Evolutionary conservation across 2,797 vertebrate species (phyloP).

Genomic region (Danio tinwini): DNA sequence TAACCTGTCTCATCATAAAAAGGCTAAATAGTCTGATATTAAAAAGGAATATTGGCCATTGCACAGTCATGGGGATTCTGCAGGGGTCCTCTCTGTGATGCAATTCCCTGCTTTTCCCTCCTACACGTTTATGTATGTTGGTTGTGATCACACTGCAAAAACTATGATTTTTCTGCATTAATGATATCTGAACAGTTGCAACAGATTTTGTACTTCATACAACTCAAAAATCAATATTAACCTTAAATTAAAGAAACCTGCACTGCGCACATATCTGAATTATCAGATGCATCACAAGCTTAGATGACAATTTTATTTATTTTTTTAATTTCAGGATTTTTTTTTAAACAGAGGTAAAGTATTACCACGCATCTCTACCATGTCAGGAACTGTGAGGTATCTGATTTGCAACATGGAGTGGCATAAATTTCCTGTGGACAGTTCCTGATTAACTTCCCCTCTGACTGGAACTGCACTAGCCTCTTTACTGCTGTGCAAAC

Average conservation of each 20-base stretch:
- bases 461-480: slow-evolving; percentile 26
- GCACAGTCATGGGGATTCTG: not conserved
- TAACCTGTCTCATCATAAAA: not conserved
- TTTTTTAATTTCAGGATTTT: too few species aligned
- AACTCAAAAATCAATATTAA: not conserved
- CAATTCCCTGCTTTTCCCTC: not conserved
- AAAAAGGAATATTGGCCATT: not conserved
- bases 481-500: slow-evolving; percentile 16
- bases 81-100: not conserved
- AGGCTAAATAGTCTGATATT: too few species aligned
- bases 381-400: slow-evolving; percentile 1
- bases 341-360: not conserved
- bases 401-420: slow-evolving; percentile 16
- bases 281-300: not conserved
- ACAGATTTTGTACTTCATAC: not conserved
- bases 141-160: not conserved
- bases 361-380: not conserved
- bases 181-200: not conserved
- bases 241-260: slow-evolving; percentile 1
- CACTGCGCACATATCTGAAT: not conserved
- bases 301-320: not conserved
- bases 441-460: slow-evolving; percentile 43
- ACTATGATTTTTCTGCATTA: not conserved
- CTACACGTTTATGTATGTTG: not conserved
- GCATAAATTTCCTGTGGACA: slow-evolving; percentile 27